Conservation (phyloP, 2,888 invertebrate genomes). For the Bruchidius siliquastri region DNA sequence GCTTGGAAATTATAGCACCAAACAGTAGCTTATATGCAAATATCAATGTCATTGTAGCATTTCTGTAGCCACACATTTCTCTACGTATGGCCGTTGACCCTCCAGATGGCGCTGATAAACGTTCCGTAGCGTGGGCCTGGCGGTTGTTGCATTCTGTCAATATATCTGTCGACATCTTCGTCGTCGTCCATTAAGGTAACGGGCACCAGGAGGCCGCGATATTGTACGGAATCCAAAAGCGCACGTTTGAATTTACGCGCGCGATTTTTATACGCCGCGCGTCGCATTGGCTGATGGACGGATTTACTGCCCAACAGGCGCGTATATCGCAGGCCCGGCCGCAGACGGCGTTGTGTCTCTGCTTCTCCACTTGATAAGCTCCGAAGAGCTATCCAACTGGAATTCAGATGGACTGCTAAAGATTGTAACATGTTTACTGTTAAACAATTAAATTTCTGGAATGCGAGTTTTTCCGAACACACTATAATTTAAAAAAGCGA, state of each 20-base stretch:
- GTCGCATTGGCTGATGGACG: neutral
- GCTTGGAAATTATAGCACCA: too few relatives aligned
- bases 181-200: slow-evolving; percentile 5
- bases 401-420: neutral
- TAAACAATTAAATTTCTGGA: neutral
- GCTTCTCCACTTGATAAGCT: neutral
- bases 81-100: slow-evolving; percentile 32
- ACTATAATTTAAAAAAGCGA: too few relatives aligned
- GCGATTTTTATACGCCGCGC: neutral
- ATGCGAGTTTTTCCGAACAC: too few relatives aligned
- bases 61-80: too few relatives aligned
- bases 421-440: neutral
- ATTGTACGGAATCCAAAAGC: neutral
- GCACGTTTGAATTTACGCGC: neutral
- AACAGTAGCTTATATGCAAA: too few relatives aligned
- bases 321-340: neutral
- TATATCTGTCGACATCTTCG: slow-evolving; percentile 2
- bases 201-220: neutral
- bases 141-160: slow-evolving; percentile 35
- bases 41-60: too few relatives aligned
- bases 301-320: neutral
- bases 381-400: neutral
- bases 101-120: slow-evolving; percentile 40
- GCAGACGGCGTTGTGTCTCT: neutral
- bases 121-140: slow-evolving; percentile 34